Evolutionary conservation across 92 coral and sea anemone genomes (phyloP), one percentile per base, ranked within the genome.

Genomic region (Heteractis magnifica): DNA sequence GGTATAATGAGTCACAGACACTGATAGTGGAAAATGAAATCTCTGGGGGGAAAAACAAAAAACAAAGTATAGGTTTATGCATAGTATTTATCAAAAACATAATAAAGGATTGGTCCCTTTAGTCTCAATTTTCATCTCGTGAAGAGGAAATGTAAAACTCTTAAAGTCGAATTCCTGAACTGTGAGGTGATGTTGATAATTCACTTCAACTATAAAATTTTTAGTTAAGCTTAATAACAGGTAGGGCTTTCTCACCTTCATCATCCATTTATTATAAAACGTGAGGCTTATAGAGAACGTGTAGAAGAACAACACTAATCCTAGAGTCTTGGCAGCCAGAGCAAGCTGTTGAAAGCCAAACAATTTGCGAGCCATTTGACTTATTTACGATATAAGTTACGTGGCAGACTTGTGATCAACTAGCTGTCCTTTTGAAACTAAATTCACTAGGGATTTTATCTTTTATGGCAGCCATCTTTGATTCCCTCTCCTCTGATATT

Each of bases 251-350:
- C 79, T 65, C 72, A 85, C 88, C 96, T 92, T 87, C 75, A 92
- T 78, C 71, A 92, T 78, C 99, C 99, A 96, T 87, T 86, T 96
- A 76, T 96, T 96, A 84, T 96, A 96, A 87, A 96, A 96, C 6
- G 99, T 96, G 65, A 92, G 65, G 81, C 93, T 92, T 79, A 90
- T 93, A 2, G 94, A 93, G 81, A 94, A 96, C 56, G 92, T 87
- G 79, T 96, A 96, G 88, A 96, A 92, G 81, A 96, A 92, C 79
- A 89, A 21, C 5, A 93, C 91, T 44, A 89, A 83, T 4, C 86
- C 91, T 6, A 93, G 73, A 15, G 93, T 91, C 82, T 81, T 93
- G 49, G 88, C 78, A 34, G 81, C 93, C 52, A 53, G 16, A 10
- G 86, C 65, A 21, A 93, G 85, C 70, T 93, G 92, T 79, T 93